phyloP scores from a whole-genome alignment of 64 coral and sea anemone species.

The Stichodactyla mertensii region DNA sequence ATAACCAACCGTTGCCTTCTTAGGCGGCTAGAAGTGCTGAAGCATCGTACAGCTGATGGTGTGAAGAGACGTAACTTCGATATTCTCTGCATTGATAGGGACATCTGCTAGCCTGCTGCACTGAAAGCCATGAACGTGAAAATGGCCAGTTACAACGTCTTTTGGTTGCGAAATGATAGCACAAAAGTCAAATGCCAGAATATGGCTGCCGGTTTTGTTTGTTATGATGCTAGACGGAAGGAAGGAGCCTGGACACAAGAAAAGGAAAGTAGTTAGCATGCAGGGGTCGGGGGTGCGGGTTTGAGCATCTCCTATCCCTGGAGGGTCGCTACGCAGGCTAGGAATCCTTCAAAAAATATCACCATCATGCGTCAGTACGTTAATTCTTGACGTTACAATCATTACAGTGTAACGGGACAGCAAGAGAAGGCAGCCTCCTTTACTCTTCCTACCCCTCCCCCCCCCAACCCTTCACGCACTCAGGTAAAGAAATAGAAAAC shows the following conservation, averaged over 20 bases:
- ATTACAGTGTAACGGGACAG: too few species aligned
- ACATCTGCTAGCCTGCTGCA: too few species aligned
- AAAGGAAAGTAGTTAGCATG: not conserved
- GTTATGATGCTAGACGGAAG: not conserved
- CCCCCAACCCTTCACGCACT: too few species aligned
- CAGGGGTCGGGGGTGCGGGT: too few species aligned
- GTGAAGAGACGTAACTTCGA: not conserved
- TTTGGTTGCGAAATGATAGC: not conserved
- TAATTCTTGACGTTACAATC: too few species aligned
- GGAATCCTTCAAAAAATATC: too few species aligned
- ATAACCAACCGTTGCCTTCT: conserved; percentile 73
- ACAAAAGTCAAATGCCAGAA: not conserved
- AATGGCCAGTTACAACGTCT: not conserved
- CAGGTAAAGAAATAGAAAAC: too few species aligned
- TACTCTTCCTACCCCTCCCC: too few species aligned
- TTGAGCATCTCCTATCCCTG: too few species aligned
- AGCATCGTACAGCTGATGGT: not conserved
- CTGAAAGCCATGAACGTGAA: not conserved
- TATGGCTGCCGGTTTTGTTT: not conserved
- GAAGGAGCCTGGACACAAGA: not conserved
- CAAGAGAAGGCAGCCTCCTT: too few species aligned
- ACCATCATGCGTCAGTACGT: too few species aligned
- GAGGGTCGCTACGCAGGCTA: too few species aligned
- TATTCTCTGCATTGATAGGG: not conserved
- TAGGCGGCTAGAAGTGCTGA: not conserved